Evolutionary conservation across 2,797 vertebrate species (phyloP), one percentile per base, ranked within the genome.

Genomic region (Pseudopleuronectes americanus): DNA sequence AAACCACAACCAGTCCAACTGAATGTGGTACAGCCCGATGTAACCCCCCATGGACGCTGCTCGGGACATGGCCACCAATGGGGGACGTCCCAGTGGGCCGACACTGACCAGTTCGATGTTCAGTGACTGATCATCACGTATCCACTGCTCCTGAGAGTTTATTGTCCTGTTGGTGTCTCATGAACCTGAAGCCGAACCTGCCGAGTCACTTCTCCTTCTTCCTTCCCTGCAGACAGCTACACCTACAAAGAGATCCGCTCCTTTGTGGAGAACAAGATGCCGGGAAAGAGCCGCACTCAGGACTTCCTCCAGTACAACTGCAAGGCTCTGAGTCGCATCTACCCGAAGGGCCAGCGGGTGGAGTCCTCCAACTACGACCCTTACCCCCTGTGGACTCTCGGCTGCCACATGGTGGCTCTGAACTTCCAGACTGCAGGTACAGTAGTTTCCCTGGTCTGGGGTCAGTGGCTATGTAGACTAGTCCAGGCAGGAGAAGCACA

Each of bases 331-430:
- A 99, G 96, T 23, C 96, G 98, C 0, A 81, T 98, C 69, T 99
- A 99, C 82, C 98, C 98, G 0, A 99, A 99, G 82, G 95, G 94
- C 17, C 97, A 99, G 81, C 93, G 98, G 0, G 94, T 99, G 0
- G 98, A 99, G 89, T 99, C 98, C 2, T 99, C 98, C 53, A 99
- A 99, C 94, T 99, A 98, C 0, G 97, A 99, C 76, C 98, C 98
- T 0, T 96, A 97, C 89, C 92, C 96, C 2, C 93, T 98, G 66
- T 99, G 98, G 98, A 93, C 95, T 2, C 90, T 94, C 0, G 98
- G 98, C 17, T 95, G 96, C 36, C 98, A 99, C 90, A 99, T 99
- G 98, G 96, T 96, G 81, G 96, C 98, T 0, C 96, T 99, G 56
- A 99, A 99, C 90, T 99, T 94, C 86, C 98, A 99, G 91, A 99